These are phyloP conservation scores for Nymphalis io DNA, from an alignment of 1,140 invertebrate genomes.

Conservation along the genomic window DNA sequence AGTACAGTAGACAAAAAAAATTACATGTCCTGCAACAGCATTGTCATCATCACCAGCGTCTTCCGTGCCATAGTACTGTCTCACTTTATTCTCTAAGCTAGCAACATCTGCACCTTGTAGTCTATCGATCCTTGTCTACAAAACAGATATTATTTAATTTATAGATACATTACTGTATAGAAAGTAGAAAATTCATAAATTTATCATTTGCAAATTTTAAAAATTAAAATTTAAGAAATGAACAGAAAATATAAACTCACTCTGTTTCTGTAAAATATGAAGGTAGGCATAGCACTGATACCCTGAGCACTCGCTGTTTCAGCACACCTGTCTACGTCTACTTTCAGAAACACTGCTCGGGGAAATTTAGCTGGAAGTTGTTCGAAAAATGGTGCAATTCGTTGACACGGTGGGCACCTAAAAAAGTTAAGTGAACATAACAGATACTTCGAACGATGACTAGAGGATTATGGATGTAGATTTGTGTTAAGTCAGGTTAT, in stretches of 20 bases:
- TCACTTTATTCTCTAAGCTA: constrained; percentile 93
- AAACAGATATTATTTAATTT: constrained; percentile 38
- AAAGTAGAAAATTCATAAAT: not conserved
- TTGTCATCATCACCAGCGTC: constrained; percentile 84
- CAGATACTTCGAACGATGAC: constrained; percentile 50
- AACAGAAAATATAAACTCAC: constrained; percentile 62
- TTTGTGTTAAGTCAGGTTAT: constrained; percentile 55
- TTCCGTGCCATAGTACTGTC: constrained; percentile 91
- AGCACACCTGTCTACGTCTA: constrained; percentile 94
- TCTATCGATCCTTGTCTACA: constrained; percentile 87
- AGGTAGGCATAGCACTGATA: constrained; percentile 98
- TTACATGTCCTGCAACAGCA: constrained; percentile 90
- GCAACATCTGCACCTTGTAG: constrained; percentile 92
- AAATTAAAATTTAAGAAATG: not conserved
- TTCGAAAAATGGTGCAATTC: constrained; percentile 95
- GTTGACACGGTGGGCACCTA: constrained; percentile 97
- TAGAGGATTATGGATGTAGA: too few relatives aligned
- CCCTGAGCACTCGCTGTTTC: constrained; percentile 92
- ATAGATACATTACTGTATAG: not conserved
- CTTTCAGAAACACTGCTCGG: constrained; percentile 95
- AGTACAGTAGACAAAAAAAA: constrained; percentile 37
- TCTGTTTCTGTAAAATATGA: constrained; percentile 96
- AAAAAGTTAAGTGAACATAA: constrained; percentile 26
- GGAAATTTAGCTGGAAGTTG: constrained; percentile 92
- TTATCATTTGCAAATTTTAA: not conserved